Percentiles rank a stretch among this genome's conserved stretches.
phyloP scores from a whole-genome alignment of 2,888 invertebrate species.

The Clitarchus hookeri region DNA sequence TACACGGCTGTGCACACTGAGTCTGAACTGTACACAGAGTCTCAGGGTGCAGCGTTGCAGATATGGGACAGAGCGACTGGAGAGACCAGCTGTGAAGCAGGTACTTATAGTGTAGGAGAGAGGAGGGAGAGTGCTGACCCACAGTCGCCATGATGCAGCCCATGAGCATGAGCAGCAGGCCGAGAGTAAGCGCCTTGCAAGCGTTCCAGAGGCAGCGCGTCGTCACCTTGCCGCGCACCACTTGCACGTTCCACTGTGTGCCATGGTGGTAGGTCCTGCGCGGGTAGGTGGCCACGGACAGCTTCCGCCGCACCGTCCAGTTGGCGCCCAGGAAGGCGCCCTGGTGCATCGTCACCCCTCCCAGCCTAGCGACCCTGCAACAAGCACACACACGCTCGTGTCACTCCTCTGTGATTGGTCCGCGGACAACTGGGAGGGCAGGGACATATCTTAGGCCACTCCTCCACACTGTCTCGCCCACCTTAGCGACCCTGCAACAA shows the following conservation, averaged over 20 bases:
- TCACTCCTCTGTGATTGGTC: background rate
- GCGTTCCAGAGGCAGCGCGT: constrained; percentile 92
- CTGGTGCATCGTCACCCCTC: constrained; percentile 39
- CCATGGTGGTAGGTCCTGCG: constrained; percentile 56
- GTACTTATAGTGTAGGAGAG: background rate
- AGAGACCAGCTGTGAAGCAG: no score
- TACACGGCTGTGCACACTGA: no score
- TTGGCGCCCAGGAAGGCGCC: constrained; percentile 42
- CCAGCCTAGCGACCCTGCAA: constrained; percentile 23
- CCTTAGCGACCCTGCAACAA: constrained; percentile 3
- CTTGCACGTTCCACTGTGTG: constrained; percentile 57
- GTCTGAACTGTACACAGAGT: no score
- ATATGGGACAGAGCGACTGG: no score
- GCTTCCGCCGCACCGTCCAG: constrained; percentile 41
- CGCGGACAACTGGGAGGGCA: background rate
- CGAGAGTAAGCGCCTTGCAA: constrained; percentile 87
- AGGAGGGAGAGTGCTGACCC: constrained; percentile 61
- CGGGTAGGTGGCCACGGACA: constrained; percentile 41
- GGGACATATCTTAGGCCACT: background rate
- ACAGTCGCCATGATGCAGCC: constrained; percentile 93
- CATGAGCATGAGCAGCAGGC: constrained; percentile 82
- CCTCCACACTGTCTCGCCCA: background rate
- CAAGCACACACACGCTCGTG: background rate
- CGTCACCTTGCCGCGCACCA: constrained; percentile 85
- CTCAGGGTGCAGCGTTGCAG: no score